Percentiles rank a stretch among this genome's conserved stretches.
Evolutionary conservation across 2,797 vertebrate genomes (phyloP).

Genomic region (Gouania willdenowi): DNA sequence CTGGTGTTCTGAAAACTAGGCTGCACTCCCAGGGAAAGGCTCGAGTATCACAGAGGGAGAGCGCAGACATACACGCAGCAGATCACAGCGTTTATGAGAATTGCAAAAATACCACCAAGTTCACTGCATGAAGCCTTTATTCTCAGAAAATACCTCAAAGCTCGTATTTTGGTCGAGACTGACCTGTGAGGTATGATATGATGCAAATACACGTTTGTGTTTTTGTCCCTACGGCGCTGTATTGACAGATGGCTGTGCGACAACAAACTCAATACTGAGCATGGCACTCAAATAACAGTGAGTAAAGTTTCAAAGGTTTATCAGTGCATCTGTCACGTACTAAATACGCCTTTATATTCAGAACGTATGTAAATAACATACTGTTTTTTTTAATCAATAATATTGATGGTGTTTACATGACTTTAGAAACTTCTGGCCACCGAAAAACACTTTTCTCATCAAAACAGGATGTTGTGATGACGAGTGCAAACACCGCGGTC

Average conservation of each 20-base stretch:
- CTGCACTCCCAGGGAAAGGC: conserved; percentile 74
- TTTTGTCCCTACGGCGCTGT: conserved; percentile 16
- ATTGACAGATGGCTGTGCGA: conserved; percentile 33
- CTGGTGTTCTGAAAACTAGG: conserved; percentile 74
- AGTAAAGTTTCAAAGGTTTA: no score
- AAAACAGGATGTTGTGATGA: no score
- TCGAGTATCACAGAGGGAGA: conserved; percentile 42
- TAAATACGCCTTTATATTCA: no score
- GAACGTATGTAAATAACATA: no score
- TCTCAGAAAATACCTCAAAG: background rate
- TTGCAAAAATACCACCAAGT: conserved; percentile 7
- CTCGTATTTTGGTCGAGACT: background rate
- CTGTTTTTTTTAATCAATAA: no score
- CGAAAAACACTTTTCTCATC: no score
- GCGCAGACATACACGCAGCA: conserved; percentile 47
- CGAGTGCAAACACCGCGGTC: no score
- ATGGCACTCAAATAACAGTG: conserved; percentile 22
- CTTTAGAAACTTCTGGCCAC: no score
- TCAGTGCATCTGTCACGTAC: no score
- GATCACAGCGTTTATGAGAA: conserved; percentile 26
- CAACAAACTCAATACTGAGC: conserved; percentile 13
- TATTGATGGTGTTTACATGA: no score
- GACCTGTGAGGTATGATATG: conserved; percentile 1
- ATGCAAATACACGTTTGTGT: background rate
- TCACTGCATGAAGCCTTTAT: background rate